Percentiles rank a stretch among this genome's conserved stretches.
These are phyloP conservation scores for Eilema sororculum DNA, from an alignment of 2,888 invertebrate genomes.

Conservation along the genomic window DNA sequence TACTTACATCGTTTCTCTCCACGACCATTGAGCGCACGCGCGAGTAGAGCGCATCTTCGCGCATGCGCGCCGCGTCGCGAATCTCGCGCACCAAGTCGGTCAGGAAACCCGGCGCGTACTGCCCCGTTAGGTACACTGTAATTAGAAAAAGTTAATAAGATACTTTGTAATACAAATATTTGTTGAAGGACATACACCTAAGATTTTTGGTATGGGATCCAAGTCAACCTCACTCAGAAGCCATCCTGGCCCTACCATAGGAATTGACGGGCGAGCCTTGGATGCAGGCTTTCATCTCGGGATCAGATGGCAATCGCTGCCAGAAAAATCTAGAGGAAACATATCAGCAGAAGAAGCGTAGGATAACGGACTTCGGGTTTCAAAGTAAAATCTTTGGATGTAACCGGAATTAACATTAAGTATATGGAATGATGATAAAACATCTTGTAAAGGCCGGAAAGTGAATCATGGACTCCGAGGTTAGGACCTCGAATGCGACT, in stretches of 20 bases:
- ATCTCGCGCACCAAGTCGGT: conserved; percentile 91
- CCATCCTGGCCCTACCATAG: not conserved
- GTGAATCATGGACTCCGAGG: too few relatives aligned
- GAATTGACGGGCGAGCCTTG: not conserved
- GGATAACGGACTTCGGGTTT: not conserved
- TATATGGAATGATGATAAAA: too few relatives aligned
- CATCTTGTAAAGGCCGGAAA: too few relatives aligned
- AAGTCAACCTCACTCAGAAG: not conserved
- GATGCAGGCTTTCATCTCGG: not conserved
- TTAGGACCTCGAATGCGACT: too few relatives aligned
- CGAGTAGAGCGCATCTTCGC: conserved; percentile 90
- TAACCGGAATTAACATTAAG: too few relatives aligned
- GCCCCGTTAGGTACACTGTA: conserved; percentile 72
- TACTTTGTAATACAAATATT: not conserved
- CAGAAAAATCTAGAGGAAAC: not conserved
- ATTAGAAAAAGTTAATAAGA: conserved; percentile 23
- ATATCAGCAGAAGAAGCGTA: not conserved
- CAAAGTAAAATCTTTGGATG: not conserved
- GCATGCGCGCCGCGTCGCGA: conserved; percentile 90
- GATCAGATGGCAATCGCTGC: not conserved
- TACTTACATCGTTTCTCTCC: conserved; percentile 82
- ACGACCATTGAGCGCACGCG: conserved; percentile 88
- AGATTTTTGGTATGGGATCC: not conserved
- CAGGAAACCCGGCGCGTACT: conserved; percentile 91
- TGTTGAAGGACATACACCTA: not conserved